Conservation (phyloP, 2,888 invertebrate genomes). For the Acanthosepion esculentum region DNA sequence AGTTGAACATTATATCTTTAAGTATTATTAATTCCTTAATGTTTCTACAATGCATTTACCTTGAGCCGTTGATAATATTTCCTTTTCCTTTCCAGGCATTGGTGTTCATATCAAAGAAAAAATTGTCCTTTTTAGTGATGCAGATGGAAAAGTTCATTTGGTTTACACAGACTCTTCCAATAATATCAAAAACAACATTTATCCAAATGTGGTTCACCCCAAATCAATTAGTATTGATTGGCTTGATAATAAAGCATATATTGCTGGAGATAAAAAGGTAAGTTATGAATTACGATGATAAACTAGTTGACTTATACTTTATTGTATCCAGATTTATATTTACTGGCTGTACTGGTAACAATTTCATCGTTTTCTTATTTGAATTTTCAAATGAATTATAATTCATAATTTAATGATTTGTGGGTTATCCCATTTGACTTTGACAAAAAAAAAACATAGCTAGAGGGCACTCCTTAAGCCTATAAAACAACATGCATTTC, state of each 20-base stretch:
- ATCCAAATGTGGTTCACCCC: constrained; percentile 64
- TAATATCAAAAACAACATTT: constrained; percentile 73
- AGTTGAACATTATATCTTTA: too few relatives aligned
- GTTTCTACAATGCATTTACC: neutral
- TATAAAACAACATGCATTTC: too few relatives aligned
- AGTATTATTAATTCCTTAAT: neutral
- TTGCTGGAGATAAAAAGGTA: constrained; percentile 82
- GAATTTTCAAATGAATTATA: too few relatives aligned
- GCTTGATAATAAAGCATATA: constrained; percentile 88
- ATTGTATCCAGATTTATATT: too few relatives aligned
- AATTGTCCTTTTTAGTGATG: constrained; percentile 86
- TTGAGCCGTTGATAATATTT: neutral
- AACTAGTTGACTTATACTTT: neutral
- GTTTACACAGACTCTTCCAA: constrained; percentile 57
- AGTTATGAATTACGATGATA: constrained; percentile 39
- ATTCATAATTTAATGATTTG: too few relatives aligned
- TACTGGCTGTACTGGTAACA: too few relatives aligned
- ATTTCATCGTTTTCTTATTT: too few relatives aligned
- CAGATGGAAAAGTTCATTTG: constrained; percentile 81
- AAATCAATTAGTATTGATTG: constrained; percentile 84
- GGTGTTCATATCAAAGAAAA: constrained; percentile 83
- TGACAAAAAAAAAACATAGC: too few relatives aligned
- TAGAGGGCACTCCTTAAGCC: too few relatives aligned
- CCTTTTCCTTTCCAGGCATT: constrained; percentile 80
- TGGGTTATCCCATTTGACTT: too few relatives aligned